Evolutionary conservation across 1,140 invertebrate species (phyloP), one percentile per base, ranked within the genome.

Genomic region (Teleopsis dalmanni): DNA sequence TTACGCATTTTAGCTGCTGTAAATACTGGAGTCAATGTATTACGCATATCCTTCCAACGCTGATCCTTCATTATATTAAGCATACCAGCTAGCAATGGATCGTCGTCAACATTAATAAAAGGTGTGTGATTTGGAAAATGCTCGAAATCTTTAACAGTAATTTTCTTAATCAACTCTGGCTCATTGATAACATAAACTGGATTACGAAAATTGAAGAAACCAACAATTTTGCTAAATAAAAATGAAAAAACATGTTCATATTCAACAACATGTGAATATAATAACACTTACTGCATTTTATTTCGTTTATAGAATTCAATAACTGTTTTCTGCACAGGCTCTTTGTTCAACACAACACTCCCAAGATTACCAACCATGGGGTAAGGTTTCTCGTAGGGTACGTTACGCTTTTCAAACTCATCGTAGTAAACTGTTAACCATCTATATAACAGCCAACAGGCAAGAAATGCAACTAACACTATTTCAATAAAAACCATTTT

Each of bases 61-160:
- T 78, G 58, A 41, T 75, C 78, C 64, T 70, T 73, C 54, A 82
- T 71, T 4, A 72, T 55, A 27, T 76, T 72, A 3, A 82, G 47
- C 56, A 74, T 78, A 10, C 72, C 71, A 13, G 70, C 73, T 27
- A 81, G 64, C 0, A 83, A 42, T 0, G 76, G 76, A 48, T 81
- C 79, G 3, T 56, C 34, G 1, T 76, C 63, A 14, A 66, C 62
- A 11, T 58, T 56, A 6, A 77, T 54, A 33, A 79, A 72, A 2
- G 55, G 50, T 7, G 65, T 60, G 46, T 80, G 77, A 53, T 84
- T 75, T 0, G 73, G 60, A 49, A 84, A 85, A 56, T 78, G 59
- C 3, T 84, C 78, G 50, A 85, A 85, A 48, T 82, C 76, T 57
- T 82, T 83, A 0, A 84, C 70, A 0, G 73, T 69, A 3, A 84